phyloP scores from a whole-genome alignment of 2,888 invertebrate genomes.

The Acleris cristana region DNA sequence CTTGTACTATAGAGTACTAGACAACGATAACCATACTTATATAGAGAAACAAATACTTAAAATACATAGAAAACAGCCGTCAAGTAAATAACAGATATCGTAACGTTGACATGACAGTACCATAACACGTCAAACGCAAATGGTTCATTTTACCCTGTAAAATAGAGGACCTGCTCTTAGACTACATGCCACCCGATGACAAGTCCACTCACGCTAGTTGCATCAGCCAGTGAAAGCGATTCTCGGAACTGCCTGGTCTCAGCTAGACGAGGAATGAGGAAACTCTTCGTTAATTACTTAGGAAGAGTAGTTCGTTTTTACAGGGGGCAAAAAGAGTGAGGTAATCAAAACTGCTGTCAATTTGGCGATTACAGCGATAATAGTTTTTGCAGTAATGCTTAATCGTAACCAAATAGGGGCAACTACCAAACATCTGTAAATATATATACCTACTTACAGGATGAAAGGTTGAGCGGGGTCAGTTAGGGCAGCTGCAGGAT shows the following conservation, averaged over 20 bases:
- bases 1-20: no score
- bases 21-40: no score
- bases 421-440: not conserved
- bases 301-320: constrained; percentile 8
- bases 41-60: no score
- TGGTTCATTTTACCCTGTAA: no score
- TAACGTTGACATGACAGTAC: no score
- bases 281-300: constrained; percentile 12
- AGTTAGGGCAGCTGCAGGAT: no score
- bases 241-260: constrained; percentile 36
- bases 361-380: not conserved
- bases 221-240: constrained; percentile 51
- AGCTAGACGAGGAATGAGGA: constrained; percentile 1
- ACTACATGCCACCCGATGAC: constrained; percentile 8
- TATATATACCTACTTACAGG: not conserved
- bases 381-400: not conserved
- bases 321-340: not conserved
- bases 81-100: no score
- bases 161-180: constrained; percentile 8
- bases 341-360: not conserved
- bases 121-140: no score
- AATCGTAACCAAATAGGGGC: no score
- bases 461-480: not conserved
- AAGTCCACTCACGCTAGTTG: constrained; percentile 36
- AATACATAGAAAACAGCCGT: no score